Evolutionary conservation across 92 coral and sea anemone genomes (phyloP).

Genomic region (Zoanthus gigantus): DNA sequence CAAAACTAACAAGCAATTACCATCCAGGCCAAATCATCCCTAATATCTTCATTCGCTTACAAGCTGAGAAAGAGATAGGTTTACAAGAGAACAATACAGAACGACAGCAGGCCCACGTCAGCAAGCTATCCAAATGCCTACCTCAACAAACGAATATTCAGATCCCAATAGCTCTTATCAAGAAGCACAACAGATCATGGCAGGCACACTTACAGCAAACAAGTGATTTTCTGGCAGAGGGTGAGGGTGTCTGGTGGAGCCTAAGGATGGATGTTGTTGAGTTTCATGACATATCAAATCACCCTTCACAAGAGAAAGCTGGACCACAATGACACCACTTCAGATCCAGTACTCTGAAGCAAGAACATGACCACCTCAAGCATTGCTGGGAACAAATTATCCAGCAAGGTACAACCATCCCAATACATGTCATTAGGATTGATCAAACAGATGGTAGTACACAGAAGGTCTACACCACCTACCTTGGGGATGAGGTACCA

Average conservation of each 20-base stretch:
- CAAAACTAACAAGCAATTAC: not conserved
- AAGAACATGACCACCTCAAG: constrained; percentile 58
- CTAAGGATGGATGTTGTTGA: constrained; percentile 9
- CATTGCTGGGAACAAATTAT: constrained; percentile 51
- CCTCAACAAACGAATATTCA: constrained; percentile 6
- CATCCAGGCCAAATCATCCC: not conserved
- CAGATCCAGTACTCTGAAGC: constrained; percentile 57
- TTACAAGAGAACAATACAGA: constrained; percentile 40
- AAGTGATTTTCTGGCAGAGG: constrained; percentile 6
- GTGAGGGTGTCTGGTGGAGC: constrained; percentile 15
- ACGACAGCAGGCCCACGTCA: constrained; percentile 57
- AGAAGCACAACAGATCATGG: constrained; percentile 8
- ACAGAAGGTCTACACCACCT: constrained; percentile 12
- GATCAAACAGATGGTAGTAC: constrained; percentile 46
- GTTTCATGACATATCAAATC: constrained; percentile 3
- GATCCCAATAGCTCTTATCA: constrained; percentile 17
- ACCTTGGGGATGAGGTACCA: constrained; percentile 47
- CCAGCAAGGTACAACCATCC: constrained; percentile 33
- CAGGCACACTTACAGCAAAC: constrained; percentile 15
- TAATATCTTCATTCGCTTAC: constrained; percentile 26
- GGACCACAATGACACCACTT: constrained; percentile 64
- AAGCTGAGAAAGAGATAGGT: constrained; percentile 55
- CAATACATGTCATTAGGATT: constrained; percentile 41
- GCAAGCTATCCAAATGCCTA: constrained; percentile 36
- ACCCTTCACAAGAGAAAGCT: constrained; percentile 15